Base-by-base conservation (phyloP, 2,797 vertebrate species). In the Hyperoplus immaculatus region DNA sequence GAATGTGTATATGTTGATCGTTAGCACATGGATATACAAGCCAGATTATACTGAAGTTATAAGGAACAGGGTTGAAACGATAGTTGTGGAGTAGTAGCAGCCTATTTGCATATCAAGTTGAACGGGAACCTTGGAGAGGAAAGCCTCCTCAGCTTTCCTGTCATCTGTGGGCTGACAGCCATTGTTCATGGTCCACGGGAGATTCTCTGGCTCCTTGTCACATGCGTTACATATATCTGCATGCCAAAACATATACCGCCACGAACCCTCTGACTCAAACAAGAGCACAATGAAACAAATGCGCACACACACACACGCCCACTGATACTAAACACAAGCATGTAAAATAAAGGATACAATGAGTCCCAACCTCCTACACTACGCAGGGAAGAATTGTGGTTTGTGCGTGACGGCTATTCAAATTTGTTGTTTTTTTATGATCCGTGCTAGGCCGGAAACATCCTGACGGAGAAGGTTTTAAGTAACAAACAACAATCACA, bases 401-500 rank as follows among this genome's bases (percentile, higher is more conserved):
- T 85, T 75, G 62, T 67, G 63, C 63, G 72, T 82, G 87, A 84
- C 82, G 87, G 75, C 72, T 73, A 87, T 90, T 90, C 63, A 86
- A 75, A 90, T 90, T 65, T 88, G 73, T 81, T 80, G 75, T 91
- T 77, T 91, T 77, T 82, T 88, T 84, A 87, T 87, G 83, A 90
- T 86, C 85, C 82, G 66, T 16, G 15, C 69, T 88, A 89, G 91
- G 88, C 87, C 38, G 15, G 58, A 83, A 90, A 88, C 70, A 80
- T 81, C 87, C 89, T 88, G 90, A 92, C 77, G n/a, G 84, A 79
- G 92, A 87, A 89, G 87, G 45, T 87, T 92, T 87, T 76, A 88
- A 29, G 29, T 29, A 29, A 29, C 29, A 29, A 29, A 29, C 29
- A 29, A 76, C 54, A 42, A 43, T 77, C 80, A 76, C 79, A 82